Percentiles rank a stretch among this genome's conserved stretches.
Conservation (phyloP, 2,888 invertebrate species). For the Theristus sp. region DNA sequence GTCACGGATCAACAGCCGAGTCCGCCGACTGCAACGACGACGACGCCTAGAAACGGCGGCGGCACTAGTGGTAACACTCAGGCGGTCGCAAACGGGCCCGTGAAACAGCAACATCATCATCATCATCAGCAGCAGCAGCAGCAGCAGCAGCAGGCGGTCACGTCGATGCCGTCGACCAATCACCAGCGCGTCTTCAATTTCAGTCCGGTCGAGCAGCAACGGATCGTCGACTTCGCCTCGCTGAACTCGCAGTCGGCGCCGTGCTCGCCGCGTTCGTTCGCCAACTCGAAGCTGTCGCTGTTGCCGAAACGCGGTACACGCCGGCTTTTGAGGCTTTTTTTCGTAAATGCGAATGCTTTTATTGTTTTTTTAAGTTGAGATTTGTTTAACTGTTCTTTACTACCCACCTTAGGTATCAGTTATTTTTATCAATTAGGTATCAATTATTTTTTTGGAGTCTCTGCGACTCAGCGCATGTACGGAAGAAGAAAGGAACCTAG, state of each 20-base stretch:
- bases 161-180: not conserved
- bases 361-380: not conserved
- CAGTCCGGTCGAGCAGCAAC: slow-evolving; percentile 1
- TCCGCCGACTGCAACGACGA: not conserved
- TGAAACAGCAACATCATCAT: no score
- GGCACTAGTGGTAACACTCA: no score
- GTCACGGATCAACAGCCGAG: not conserved
- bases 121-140: no score
- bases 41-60: no score
- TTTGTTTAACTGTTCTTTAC: no score
- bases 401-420: no score
- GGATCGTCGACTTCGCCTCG: no score
- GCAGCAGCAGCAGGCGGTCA: not conserved
- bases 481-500: no score
- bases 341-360: not conserved
- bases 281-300: not conserved
- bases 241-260: not conserved
- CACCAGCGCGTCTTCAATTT: slow-evolving; percentile 2
- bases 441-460: no score
- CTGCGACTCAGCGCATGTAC: no score
- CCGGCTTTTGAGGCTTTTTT: not conserved
- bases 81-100: no score
- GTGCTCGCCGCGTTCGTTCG: not conserved
- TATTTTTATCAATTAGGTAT: no score
- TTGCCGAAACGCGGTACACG: not conserved